These are phyloP conservation scores for Mobula birostris DNA, from an alignment of 2,113 vertebrate species.

Conservation along the genomic window DNA sequence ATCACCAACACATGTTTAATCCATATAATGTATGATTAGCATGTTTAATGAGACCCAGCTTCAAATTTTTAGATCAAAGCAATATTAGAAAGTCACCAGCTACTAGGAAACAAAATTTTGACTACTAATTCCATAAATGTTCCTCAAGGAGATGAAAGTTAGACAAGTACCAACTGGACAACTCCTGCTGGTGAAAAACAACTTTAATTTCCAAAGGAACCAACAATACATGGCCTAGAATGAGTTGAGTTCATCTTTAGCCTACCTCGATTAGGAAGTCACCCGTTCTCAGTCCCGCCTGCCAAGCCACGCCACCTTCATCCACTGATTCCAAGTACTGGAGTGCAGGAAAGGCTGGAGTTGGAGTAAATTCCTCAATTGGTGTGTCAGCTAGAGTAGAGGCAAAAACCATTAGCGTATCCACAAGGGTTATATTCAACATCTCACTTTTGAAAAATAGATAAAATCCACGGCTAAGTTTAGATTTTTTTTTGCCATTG, in stretches of 20 bases:
- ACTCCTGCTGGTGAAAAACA: neutral
- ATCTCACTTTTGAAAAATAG: neutral
- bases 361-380: slow-evolving; percentile 96
- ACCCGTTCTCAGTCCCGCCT: slow-evolving; percentile 87
- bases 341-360: slow-evolving; percentile 90
- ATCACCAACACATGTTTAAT: neutral
- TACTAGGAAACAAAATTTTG: neutral
- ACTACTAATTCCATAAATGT: neutral
- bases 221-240: neutral
- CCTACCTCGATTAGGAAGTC: slow-evolving; percentile 97
- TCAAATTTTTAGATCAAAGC: neutral
- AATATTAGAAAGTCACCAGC: neutral
- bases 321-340: slow-evolving; percentile 99
- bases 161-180: too few species aligned
- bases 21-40: neutral
- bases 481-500: neutral
- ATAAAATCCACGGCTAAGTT: slow-evolving; percentile 41
- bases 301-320: slow-evolving; percentile 94
- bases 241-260: slow-evolving; percentile 12
- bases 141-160: neutral
- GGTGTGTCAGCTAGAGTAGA: slow-evolving; percentile 82
- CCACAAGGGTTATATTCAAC: slow-evolving; percentile 36
- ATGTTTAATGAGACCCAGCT: neutral
- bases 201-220: neutral
- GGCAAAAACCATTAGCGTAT: slow-evolving; percentile 41